These are phyloP conservation scores for Melieria picta DNA, from an alignment of 2,888 invertebrate species.

Conservation along the genomic window DNA sequence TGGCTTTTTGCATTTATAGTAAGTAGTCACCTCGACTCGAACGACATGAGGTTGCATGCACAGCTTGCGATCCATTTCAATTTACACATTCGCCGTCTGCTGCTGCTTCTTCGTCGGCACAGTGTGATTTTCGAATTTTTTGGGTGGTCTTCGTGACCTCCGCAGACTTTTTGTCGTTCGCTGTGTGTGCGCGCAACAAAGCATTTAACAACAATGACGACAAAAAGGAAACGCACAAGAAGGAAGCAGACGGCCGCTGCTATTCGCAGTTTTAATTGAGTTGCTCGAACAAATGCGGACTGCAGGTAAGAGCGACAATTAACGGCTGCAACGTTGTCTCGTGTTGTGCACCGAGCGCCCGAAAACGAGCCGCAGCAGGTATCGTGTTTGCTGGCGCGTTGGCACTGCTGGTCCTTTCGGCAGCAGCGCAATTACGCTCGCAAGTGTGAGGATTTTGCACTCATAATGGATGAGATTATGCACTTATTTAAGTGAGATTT, in stretches of 20 bases:
- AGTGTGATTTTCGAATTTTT: conserved; percentile 19
- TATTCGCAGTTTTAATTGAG: too few relatives aligned
- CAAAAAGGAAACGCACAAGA: background rate
- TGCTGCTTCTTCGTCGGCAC: background rate
- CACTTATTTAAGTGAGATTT: too few relatives aligned
- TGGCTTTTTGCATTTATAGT: background rate
- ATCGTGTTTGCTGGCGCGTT: too few relatives aligned
- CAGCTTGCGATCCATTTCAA: conserved; percentile 27
- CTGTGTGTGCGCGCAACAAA: too few relatives aligned
- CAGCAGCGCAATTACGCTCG: background rate
- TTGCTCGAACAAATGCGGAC: too few relatives aligned
- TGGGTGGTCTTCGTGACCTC: conserved; percentile 30
- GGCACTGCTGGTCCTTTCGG: background rate
- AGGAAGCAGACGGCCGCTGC: background rate
- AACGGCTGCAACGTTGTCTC: too few relatives aligned
- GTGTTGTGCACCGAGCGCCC: too few relatives aligned
- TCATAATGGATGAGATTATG: too few relatives aligned
- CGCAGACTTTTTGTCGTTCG: conserved; percentile 16
- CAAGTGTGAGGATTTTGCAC: background rate
- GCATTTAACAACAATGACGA: background rate
- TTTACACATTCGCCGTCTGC: background rate
- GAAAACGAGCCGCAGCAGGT: too few relatives aligned
- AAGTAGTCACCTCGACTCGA: background rate
- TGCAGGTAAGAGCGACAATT: too few relatives aligned
- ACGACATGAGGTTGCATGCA: conserved; percentile 30